Evolutionary conservation across 2,113 vertebrate genomes (phyloP).

Genomic region (Tonatia bakeri): DNA sequence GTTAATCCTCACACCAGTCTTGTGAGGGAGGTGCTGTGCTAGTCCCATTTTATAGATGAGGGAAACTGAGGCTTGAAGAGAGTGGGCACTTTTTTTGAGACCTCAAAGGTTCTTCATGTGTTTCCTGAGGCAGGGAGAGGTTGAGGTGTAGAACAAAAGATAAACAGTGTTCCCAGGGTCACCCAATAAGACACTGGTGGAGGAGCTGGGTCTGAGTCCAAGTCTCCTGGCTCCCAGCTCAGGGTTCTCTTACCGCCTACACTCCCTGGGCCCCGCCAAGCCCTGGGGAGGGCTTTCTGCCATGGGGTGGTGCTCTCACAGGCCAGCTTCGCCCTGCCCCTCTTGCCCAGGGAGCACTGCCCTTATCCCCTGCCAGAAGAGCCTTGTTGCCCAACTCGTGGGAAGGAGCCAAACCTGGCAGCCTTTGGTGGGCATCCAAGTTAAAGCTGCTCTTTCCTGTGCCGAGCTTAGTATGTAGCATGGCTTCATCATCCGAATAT

Average conservation of each 20-base stretch:
- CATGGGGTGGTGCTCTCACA: constrained; percentile 52
- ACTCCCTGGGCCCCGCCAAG: constrained; percentile 10
- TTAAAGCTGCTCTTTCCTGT: constrained; percentile 72
- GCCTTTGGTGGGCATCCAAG: constrained; percentile 73
- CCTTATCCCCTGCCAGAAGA: constrained; percentile 71
- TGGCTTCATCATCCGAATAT: constrained; percentile 83
- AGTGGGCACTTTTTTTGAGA: neutral
- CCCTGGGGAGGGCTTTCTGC: constrained; percentile 8
- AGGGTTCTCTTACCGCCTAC: neutral
- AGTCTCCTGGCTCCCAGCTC: neutral
- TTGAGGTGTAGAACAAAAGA: neutral
- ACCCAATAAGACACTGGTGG: neutral
- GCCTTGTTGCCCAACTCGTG: constrained; percentile 76
- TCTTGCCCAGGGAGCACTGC: constrained; percentile 59
- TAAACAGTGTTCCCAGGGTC: neutral
- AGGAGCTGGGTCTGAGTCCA: neutral
- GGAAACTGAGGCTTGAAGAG: neutral
- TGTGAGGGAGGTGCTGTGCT: neutral
- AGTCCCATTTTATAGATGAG: neutral
- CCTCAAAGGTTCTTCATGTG: neutral
- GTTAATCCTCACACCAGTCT: neutral
- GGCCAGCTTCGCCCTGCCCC: constrained; percentile 36
- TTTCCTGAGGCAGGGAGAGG: neutral
- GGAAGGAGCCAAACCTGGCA: constrained; percentile 67
- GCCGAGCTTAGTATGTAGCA: constrained; percentile 77